Percentiles rank a stretch among this genome's conserved stretches.
Conservation (phyloP, 1,140 invertebrate species). For the Bombus polaris region DNA sequence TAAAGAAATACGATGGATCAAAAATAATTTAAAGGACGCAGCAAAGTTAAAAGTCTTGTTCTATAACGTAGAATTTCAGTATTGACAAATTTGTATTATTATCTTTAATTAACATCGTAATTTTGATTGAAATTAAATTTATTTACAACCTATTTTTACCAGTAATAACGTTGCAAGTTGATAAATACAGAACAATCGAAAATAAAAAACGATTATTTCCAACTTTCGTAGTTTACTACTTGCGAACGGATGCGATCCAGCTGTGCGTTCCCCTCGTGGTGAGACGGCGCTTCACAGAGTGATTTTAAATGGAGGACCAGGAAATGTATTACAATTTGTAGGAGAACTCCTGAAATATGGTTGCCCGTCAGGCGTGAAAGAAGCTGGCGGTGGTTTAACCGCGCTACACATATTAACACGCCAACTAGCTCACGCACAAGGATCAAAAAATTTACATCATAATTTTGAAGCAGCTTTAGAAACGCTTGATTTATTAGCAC, state of each 20-base stretch:
- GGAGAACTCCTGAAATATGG: conserved; percentile 75
- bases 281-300: conserved; percentile 80
- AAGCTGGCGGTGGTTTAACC: conserved; percentile 78
- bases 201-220: background rate
- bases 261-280: conserved; percentile 77
- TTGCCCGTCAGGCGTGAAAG: conserved; percentile 78
- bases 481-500: conserved; percentile 74
- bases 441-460: conserved; percentile 67
- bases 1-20: background rate
- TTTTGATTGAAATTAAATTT: background rate
- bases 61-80: background rate
- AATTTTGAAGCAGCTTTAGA: conserved; percentile 73
- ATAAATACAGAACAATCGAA: background rate
- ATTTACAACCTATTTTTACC: background rate
- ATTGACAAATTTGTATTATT: no score
- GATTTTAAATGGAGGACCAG: conserved; percentile 74
- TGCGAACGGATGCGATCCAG: conserved; percentile 77
- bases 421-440: conserved; percentile 70
- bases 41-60: background rate
- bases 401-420: conserved; percentile 78
- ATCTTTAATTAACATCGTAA: background rate
- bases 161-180: background rate
- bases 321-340: conserved; percentile 74
- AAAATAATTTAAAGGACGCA: background rate
- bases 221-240: conserved; percentile 69